A percentile compares a stretch with the other conserved stretches of the same genome.
Evolutionary conservation across 2,888 invertebrate species (phyloP).

Genomic region (Acrobasis suavella): DNA sequence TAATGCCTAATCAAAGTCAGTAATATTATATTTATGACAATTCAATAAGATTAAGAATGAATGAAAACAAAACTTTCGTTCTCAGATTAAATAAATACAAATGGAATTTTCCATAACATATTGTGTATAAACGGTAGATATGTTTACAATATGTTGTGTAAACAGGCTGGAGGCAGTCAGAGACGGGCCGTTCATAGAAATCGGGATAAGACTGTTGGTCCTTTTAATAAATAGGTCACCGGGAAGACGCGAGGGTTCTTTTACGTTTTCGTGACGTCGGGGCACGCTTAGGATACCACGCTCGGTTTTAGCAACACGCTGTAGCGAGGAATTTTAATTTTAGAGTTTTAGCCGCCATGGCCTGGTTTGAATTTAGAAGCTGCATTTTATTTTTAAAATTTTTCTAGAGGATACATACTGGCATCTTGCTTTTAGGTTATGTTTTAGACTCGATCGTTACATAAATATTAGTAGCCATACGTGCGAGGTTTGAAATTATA

Average conservation of each 20-base stretch:
- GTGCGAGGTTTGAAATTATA: too few relatives aligned
- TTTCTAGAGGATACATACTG: too few relatives aligned
- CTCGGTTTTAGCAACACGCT: constrained; percentile 11
- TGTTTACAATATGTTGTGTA: constrained; percentile 51
- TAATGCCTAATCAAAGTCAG: neutral
- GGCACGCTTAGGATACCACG: constrained; percentile 3
- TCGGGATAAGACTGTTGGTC: constrained; percentile 52
- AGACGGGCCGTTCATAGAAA: constrained; percentile 46
- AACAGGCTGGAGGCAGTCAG: constrained; percentile 43
- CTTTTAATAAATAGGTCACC: constrained; percentile 62
- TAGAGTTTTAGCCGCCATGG: constrained; percentile 10
- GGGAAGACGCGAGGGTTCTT: constrained; percentile 36
- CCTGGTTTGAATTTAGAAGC: constrained; percentile 18
- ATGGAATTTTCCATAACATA: constrained; percentile 28
- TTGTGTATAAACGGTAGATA: constrained; percentile 44
- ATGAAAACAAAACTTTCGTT: constrained; percentile 15
- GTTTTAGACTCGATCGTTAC: neutral
- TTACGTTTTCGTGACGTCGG: constrained; percentile 8
- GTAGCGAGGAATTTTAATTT: constrained; percentile 17
- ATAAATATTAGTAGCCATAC: too few relatives aligned
- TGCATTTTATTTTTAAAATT: neutral
- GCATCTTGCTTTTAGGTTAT: too few relatives aligned
- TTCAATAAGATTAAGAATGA: constrained; percentile 15
- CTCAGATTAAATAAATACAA: constrained; percentile 22
- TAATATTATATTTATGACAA: constrained; percentile 6